These are phyloP conservation scores for Apodemia zela DNA, from an alignment of 2,888 invertebrate genomes.

Conservation along the genomic window DNA sequence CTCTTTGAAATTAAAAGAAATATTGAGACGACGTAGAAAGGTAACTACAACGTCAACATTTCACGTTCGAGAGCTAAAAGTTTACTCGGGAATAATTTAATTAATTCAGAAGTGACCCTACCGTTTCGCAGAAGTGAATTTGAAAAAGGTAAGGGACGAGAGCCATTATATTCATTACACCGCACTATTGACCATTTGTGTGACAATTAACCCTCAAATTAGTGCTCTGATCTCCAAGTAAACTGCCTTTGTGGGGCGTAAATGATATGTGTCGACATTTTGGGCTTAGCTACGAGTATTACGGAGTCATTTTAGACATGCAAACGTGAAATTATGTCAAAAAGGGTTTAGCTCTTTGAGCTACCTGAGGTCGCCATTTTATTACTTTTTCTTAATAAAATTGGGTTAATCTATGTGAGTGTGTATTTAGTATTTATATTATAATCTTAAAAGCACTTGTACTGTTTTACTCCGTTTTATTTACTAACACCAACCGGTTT, in stretches of 20 bases:
- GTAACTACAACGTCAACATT: too few relatives aligned
- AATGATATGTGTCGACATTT: conserved; percentile 48
- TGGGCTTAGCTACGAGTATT: conserved; percentile 17
- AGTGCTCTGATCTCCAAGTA: conserved; percentile 51
- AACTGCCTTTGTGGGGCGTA: conserved; percentile 59
- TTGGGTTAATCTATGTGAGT: too few relatives aligned
- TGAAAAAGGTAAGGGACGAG: conserved; percentile 40
- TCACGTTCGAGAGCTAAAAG: too few relatives aligned
- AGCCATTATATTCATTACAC: conserved; percentile 61
- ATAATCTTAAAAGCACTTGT: too few relatives aligned
- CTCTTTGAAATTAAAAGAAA: too few relatives aligned
- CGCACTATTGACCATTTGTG: conserved; percentile 54
- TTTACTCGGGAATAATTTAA: not conserved
- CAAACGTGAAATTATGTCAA: conserved; percentile 13
- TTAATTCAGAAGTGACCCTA: not conserved
- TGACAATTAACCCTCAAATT: conserved; percentile 69
- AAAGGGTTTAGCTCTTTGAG: not conserved
- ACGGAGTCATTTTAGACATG: conserved; percentile 14
- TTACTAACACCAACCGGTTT: too few relatives aligned
- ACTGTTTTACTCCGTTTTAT: too few relatives aligned
- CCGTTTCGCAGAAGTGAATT: conserved; percentile 9
- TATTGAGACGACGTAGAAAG: too few relatives aligned
- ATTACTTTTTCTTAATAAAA: too few relatives aligned
- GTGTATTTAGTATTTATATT: too few relatives aligned
- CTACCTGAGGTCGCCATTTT: too few relatives aligned